Evolutionary conservation across 1,140 invertebrate genomes (phyloP), one percentile per base, ranked within the genome.

Genomic region (Streblospio benedicti): DNA sequence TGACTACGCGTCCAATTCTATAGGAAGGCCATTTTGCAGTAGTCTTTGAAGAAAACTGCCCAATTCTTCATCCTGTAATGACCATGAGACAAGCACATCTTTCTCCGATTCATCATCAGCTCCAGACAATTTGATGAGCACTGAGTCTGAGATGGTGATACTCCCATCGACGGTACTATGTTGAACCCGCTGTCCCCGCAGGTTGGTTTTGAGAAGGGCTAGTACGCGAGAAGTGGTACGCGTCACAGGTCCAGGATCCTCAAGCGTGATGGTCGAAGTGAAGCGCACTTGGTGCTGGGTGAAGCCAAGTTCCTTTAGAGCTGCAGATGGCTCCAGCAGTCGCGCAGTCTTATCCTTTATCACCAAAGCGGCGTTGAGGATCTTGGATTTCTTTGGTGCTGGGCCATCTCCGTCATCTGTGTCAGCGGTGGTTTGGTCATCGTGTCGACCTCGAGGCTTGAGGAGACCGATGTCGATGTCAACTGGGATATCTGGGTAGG

Each of bases 21-120:
- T 9, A 9, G 35, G 35, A 9, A 38, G n/a, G n/a, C 35, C 35
- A 9, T 38, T 38, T 38, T 52, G 18, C 28, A 52, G 31, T 28
- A 74, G 49, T 41, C 70, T 69, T 63, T 92, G 79, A 70, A 95
- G 87, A 68, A 87, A 90, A 78, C 88, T 90, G 32, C 92, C 93
- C 59, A 96, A 82, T 77, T 93, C 90, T 79, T 96, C 92, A 79
- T 96, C 91, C 78, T 96, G 89, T 82, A 95, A 91, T 6, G 89
- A 90, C 93, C 93, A 97, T 0, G 92, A 93, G n/a, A 96, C 87
- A 68, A 90, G 86, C 62, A 96, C 85, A 68, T 85, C 90, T 73
- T 95, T 97, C 47, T 87, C 85, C 57, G 87, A 65, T n/a, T 51
- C 87, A 64, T 89, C 87, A 20, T 83, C 82, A 38, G 73, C 73